Percentiles rank a stretch among this genome's conserved stretches.
These are phyloP conservation scores for Sebastiscus albofasciatus DNA, from an alignment of 2,797 vertebrate genomes.

Conservation along the genomic window DNA sequence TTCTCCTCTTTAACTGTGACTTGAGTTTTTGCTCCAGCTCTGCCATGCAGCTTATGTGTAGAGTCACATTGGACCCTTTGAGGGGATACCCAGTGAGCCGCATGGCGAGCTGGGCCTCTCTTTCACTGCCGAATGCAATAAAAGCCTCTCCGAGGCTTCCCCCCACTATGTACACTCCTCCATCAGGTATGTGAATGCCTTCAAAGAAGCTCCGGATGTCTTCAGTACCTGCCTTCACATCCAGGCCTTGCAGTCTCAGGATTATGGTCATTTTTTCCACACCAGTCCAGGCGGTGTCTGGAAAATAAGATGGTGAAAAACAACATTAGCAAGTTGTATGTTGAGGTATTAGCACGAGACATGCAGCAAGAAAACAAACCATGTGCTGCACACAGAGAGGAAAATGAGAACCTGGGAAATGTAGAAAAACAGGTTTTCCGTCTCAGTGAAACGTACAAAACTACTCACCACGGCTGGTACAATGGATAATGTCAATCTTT, in stretches of 20 bases:
- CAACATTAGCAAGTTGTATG: background rate
- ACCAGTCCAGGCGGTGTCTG: conserved; percentile 6
- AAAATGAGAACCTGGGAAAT: background rate
- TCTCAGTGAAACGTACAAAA: background rate
- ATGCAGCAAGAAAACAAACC: background rate
- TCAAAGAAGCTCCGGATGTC: conserved; percentile 93
- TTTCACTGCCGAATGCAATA: conserved; percentile 90
- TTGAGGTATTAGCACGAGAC: background rate
- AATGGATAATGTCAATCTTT: accelerated
- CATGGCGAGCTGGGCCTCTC: conserved; percentile 90
- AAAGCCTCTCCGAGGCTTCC: conserved; percentile 92
- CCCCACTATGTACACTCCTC: conserved; percentile 94
- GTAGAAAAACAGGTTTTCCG: background rate
- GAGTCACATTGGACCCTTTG: conserved; percentile 85
- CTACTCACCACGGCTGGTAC: conserved; percentile 14
- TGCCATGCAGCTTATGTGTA: conserved; percentile 89
- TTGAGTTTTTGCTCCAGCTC: conserved; percentile 90
- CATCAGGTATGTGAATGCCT: conserved; percentile 90
- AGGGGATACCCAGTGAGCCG: conserved; percentile 84
- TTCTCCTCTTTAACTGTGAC: conserved; percentile 76
- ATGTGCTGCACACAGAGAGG: background rate
- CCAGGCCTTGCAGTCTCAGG: conserved; percentile 92
- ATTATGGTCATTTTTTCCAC: conserved; percentile 88
- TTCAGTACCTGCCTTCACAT: conserved; percentile 86
- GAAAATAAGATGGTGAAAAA: conserved; percentile 15